These are phyloP conservation scores for Stegastes partitus DNA, from an alignment of 2,113 vertebrate genomes.

Conservation along the genomic window DNA sequence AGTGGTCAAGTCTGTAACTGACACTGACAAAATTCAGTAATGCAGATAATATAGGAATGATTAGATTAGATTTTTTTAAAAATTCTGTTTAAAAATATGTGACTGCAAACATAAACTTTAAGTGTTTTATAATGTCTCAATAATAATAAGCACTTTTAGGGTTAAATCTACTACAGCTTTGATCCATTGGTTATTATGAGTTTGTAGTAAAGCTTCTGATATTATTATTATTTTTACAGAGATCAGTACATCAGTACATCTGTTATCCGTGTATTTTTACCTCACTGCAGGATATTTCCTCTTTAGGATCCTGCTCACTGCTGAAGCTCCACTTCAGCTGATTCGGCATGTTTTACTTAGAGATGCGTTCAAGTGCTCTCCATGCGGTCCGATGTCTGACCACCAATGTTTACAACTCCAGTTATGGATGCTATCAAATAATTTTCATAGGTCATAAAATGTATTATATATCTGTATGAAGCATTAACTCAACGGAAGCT, in stretches of 20 bases:
- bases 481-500: not conserved
- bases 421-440: no score
- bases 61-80: not conserved
- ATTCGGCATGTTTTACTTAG: conserved; percentile 61
- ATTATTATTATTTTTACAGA: no score
- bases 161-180: not conserved
- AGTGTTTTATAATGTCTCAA: not conserved
- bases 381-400: not conserved
- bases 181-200: no score
- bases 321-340: conserved; percentile 56
- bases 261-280: not conserved
- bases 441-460: not conserved
- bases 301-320: not conserved
- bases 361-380: conserved; percentile 38
- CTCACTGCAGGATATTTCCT: not conserved
- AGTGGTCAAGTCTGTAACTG: conserved; percentile 23
- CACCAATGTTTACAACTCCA: no score
- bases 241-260: not conserved
- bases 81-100: not conserved
- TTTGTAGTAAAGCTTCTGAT: no score
- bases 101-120: not conserved
- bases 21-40: not conserved
- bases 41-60: no score
- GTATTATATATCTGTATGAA: not conserved
- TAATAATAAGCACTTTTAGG: not conserved